Base-by-base conservation (phyloP, 2,888 invertebrate genomes). In the Agrochola lota region DNA sequence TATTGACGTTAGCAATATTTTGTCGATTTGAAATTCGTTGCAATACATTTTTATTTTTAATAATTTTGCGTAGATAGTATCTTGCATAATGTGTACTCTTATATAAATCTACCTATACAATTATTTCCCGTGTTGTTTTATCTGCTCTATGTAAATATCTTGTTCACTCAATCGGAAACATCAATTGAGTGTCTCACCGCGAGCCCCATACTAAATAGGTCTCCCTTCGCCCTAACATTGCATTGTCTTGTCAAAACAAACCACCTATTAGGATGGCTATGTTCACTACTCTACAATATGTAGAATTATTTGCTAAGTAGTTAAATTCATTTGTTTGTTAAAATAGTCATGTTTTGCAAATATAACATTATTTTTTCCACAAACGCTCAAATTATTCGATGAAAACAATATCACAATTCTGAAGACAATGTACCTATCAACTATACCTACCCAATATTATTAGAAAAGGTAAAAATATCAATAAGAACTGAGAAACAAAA, bases 131-230 rank as follows among this genome's bases (percentile, higher is more conserved):
- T 68, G 7, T 43, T 35, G 76, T 64, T 55, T 55, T 71, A 90
- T 59, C 93, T 87, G 49, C 95, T 94, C 93, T 80, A 76, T 82
- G 74, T 26, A 81, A 59, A 86, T 91, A 82, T 72, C 49, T 74
- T 78, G 94, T 89, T 93, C 93, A 93, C 91, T 93, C 94, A 94
- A 94, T 95, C 94, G 95, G 94, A 94, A 95, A 95, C 95, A 95
- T 95, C 95, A 95, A 95, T 95, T 94, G 95, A 94, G 95, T 94
- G 95, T 94, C 91, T 94, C 92, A 91, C 89, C 93, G 92, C 93
- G 92, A 88, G 91, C 79, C 91, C 91, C 95, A 95, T 95, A 95
- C 95, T 95, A 95, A 95, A 93, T 89, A 91, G 90, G 83, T 77
- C 59, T 78, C 26, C 84, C 78, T 78, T 77, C 78, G 35, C 74